Evolutionary conservation across 2,888 invertebrate genomes (phyloP).

Genomic region (Stenotaenia linearis): DNA sequence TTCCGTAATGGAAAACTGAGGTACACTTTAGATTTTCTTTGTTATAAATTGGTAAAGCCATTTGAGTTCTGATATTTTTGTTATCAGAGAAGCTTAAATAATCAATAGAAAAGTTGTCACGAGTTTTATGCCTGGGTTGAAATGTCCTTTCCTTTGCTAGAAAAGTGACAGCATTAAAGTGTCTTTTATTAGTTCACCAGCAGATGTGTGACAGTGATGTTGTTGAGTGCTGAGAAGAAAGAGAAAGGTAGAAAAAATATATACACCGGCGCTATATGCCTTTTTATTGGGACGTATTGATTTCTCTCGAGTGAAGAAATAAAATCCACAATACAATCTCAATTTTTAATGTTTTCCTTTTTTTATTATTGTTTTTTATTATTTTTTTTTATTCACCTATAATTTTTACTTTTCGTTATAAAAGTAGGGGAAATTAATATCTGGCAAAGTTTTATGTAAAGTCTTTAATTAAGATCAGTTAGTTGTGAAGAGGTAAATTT

Average conservation of each 20-base stretch:
- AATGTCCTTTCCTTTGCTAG: background rate
- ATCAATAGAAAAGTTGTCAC: background rate
- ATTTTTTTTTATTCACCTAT: background rate
- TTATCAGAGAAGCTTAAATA: background rate
- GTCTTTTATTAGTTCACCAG: slow-evolving; percentile 16
- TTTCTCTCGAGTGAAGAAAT: background rate
- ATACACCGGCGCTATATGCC: background rate
- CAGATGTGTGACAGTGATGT: slow-evolving; percentile 1
- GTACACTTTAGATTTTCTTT: too few relatives aligned
- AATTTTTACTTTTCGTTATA: background rate
- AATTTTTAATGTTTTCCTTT: too few relatives aligned
- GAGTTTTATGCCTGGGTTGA: background rate
- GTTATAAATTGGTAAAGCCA: background rate
- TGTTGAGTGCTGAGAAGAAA: slow-evolving; percentile 10
- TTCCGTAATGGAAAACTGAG: too few relatives aligned
- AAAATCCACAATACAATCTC: background rate
- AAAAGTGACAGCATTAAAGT: slow-evolving; percentile 21
- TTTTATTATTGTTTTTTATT: background rate
- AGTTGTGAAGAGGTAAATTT: background rate
- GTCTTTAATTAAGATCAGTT: background rate
- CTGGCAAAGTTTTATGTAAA: background rate
- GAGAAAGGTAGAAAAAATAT: background rate
- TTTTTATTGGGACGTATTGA: background rate
- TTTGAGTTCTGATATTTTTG: background rate
- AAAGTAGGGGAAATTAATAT: too few relatives aligned